phyloP scores from a whole-genome alignment of 1,140 invertebrate species.

The Pseudomyrmex gracilis region DNA sequence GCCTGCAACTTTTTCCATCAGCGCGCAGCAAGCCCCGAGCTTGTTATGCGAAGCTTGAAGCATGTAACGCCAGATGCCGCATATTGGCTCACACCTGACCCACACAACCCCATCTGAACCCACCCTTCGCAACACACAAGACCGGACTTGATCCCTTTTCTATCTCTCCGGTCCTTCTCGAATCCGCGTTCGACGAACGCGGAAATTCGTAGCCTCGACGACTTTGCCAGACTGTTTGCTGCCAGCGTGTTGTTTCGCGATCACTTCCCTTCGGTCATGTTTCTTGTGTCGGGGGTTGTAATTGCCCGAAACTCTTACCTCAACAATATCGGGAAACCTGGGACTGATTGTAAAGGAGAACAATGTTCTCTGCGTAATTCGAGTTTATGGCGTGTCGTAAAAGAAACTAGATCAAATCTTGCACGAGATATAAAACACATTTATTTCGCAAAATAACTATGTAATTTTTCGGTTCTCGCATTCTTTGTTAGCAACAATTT shows the following conservation, averaged over 20 bases:
- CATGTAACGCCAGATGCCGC: slow-evolving; percentile 85
- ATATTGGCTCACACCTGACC: slow-evolving; percentile 82
- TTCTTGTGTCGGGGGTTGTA: slow-evolving; percentile 25
- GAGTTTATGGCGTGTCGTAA: not conserved
- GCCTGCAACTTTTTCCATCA: slow-evolving; percentile 85
- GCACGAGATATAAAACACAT: not conserved
- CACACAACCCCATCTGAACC: slow-evolving; percentile 37
- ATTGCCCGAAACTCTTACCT: slow-evolving; percentile 13
- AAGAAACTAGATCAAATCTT: not conserved
- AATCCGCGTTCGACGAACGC: slow-evolving; percentile 15
- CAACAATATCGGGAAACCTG: not conserved
- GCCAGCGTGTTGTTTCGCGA: not conserved
- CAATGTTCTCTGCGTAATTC: not conserved
- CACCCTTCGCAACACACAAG: slow-evolving; percentile 22
- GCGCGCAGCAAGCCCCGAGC: slow-evolving; percentile 78
- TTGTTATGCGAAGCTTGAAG: slow-evolving; percentile 85
- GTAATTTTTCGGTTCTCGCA: not conserved
- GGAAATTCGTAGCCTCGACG: not conserved
- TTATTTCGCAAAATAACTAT: not conserved
- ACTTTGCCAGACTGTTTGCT: not conserved
- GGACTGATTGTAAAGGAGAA: not conserved
- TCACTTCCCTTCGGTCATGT: slow-evolving; percentile 2
- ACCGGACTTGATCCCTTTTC: slow-evolving; percentile 39
- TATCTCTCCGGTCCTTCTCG: not conserved
- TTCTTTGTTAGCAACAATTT: not conserved